phyloP scores from a whole-genome alignment of 2,888 invertebrate genomes.

The Eristalis intricaria region DNA sequence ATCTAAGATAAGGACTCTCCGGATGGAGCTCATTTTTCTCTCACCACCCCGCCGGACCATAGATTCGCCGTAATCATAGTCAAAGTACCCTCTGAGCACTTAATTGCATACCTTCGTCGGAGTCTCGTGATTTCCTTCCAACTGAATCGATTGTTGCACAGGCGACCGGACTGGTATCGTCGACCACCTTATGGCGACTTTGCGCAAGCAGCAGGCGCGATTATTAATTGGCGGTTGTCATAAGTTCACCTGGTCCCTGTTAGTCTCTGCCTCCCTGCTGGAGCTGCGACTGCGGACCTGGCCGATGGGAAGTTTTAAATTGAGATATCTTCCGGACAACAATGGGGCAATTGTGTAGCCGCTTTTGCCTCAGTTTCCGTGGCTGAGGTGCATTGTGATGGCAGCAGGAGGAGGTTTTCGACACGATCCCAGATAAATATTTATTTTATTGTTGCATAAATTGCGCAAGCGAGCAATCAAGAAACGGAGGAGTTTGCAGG shows the following conservation, averaged over 20 bases:
- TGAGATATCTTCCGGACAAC: constrained; percentile 70
- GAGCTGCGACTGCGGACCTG: constrained; percentile 1
- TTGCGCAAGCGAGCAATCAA: constrained; percentile 66
- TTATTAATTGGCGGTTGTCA: constrained; percentile 76
- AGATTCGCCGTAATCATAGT: constrained; percentile 57
- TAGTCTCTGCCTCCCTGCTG: constrained; percentile 28
- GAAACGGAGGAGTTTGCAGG: constrained; percentile 52
- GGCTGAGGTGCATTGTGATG: constrained; percentile 33
- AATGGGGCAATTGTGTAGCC: constrained; percentile 57
- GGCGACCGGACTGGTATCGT: background rate
- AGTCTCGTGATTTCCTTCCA: constrained; percentile 54
- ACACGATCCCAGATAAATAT: constrained; percentile 81
- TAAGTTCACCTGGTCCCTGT: constrained; percentile 74
- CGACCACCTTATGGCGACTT: constrained; percentile 51
- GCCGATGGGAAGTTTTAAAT: constrained; percentile 67
- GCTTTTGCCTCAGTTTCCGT: constrained; percentile 25
- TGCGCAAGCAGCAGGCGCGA: constrained; percentile 67
- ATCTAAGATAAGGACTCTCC: constrained; percentile 62
- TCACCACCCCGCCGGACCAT: constrained; percentile 49
- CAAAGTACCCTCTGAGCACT: constrained; percentile 70
- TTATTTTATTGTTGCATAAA: constrained; percentile 79
- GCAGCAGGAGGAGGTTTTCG: constrained; percentile 77
- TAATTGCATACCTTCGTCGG: constrained; percentile 63
- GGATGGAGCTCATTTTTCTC: constrained; percentile 55
- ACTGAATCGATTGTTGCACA: constrained; percentile 46